Base-by-base conservation (phyloP, 2,797 vertebrate species). In the Spinus olivaceus region DNA sequence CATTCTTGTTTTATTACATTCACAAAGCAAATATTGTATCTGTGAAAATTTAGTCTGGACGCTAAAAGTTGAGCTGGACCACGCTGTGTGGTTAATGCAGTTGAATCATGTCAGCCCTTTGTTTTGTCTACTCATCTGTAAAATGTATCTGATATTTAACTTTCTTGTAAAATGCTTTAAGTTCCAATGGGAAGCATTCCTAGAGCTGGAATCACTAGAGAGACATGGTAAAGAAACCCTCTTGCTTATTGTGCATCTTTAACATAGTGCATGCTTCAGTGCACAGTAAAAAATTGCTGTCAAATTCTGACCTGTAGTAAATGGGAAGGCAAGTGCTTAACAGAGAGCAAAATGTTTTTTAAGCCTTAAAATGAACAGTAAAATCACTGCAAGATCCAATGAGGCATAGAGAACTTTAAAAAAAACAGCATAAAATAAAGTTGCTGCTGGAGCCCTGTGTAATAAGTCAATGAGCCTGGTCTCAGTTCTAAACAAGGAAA, bases 281-380 rank as follows among this genome's bases (percentile, higher is more conserved):
- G 46, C 81, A 82, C 67, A 71, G 67, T 25, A 64, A 94, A 92
- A 94, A 80, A 81, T 10, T 82, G 71, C 57, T 89, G 81, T 96
- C 91, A 95, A 65, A 83, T 90, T 86, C 60, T 81, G 83, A 95
- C 63, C 41, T 61, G 49, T 39, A 82, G 74, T 70, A 94, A 94
- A 86, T 71, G 28, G 61, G 69, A 80, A 82, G 33, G 41, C 33
- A 92, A 90, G 57, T 20, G n/a, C 33, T 88, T 92, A 88, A 86
- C 39, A 76, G 53, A 65, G 49, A 50, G 12, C 8, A 94, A 74
- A 28, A 14, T 50, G 16, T 3, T 74, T 85, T 86, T 88, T 82
- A 53, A 93, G 61, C 16, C 44, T 85, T 85, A 83, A 91, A 92
- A 80, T 65, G 39, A 88, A 64, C 56, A 89, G 37, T 46, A 85